Percentiles rank a stretch among this genome's conserved stretches.
Conservation (phyloP, 2,797 vertebrate genomes). For the Aratinga solstitialis region DNA sequence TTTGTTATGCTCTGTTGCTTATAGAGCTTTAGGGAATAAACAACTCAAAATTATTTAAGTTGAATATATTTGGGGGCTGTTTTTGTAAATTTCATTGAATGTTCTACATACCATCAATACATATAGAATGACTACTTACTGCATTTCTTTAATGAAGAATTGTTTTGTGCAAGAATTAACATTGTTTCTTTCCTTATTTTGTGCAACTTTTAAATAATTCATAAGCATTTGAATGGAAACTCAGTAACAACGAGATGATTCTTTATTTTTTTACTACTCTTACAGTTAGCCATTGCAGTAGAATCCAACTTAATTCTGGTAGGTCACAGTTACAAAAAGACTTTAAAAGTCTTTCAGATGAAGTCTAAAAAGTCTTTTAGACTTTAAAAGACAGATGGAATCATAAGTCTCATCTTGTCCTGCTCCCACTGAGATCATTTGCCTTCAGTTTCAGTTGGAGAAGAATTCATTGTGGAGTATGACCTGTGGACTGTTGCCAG, state of each 20-base stretch:
- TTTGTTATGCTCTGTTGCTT: neutral
- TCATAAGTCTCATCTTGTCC: neutral
- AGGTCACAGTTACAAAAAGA: neutral
- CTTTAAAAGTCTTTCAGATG: neutral
- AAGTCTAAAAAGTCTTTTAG: neutral
- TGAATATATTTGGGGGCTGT: neutral
- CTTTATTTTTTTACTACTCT: neutral
- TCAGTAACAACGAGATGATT: neutral
- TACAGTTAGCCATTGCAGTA: neutral
- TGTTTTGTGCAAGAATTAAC: neutral
- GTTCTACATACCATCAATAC: neutral
- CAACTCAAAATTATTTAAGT: neutral
- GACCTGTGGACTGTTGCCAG: neutral
- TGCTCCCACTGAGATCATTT: neutral
- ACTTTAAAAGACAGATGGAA: neutral
- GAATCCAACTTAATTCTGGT: neutral
- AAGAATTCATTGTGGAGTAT: neutral
- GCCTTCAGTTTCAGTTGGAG: neutral
- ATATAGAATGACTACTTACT: accelerated
- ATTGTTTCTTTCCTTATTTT: neutral
- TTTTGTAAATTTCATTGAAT: neutral
- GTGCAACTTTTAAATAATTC: neutral
- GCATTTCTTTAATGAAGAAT: neutral
- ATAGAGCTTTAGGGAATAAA: neutral
- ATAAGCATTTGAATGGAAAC: neutral